Conservation (phyloP, 2,113 vertebrate species). For the Dromas ardeola region DNA sequence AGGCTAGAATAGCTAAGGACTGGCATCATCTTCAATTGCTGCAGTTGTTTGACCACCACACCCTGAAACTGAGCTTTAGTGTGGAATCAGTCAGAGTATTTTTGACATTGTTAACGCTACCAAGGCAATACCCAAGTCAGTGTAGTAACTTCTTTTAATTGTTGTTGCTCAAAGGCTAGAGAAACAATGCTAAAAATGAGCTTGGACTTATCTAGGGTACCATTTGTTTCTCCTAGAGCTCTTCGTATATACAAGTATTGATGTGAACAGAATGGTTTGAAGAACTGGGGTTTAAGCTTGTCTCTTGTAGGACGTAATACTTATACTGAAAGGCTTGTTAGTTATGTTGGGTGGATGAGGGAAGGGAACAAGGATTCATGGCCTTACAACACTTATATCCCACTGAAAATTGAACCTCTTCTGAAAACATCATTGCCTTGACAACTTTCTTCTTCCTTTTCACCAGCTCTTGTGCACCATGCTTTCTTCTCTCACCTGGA, state of each 20-base stretch:
- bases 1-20: background rate
- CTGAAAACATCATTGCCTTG: background rate
- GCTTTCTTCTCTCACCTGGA: constrained; percentile 35
- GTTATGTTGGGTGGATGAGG: background rate
- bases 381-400: background rate
- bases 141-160: rapidly evolving
- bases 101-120: background rate
- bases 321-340: background rate
- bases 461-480: constrained; percentile 17
- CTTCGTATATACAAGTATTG: background rate
- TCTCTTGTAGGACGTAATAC: background rate
- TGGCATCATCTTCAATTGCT: background rate
- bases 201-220: background rate
- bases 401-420: background rate
- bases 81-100: background rate
- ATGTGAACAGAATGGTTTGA: background rate
- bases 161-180: background rate
- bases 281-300: background rate
- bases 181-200: background rate
- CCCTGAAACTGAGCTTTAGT: background rate
- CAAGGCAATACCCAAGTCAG: background rate
- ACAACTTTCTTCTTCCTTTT: background rate
- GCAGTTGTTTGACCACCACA: background rate
- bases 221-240: background rate
- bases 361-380: background rate